phyloP scores from a whole-genome alignment of 2,113 vertebrate genomes.

The Neogobius melanostomus region DNA sequence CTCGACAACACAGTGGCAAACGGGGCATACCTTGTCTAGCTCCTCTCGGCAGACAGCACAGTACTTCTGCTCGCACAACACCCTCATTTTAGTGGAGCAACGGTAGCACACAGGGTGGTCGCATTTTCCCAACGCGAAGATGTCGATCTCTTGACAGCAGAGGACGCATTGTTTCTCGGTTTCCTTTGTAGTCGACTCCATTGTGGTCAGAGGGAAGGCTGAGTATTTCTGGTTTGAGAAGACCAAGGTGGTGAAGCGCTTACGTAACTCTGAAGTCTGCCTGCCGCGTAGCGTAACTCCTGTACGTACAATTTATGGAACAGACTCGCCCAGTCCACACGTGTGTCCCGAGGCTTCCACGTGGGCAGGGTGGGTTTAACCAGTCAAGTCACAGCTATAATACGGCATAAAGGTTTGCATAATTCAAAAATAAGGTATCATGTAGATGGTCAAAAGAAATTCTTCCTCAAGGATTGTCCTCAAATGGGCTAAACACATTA shows the following conservation, averaged over 20 bases:
- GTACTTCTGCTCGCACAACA: slow-evolving; percentile 94
- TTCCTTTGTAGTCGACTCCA: slow-evolving; percentile 69
- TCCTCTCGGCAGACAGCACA: slow-evolving; percentile 98
- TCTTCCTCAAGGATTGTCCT: too few species aligned
- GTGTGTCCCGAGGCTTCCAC: slow-evolving; percentile 14
- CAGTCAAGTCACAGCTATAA: too few species aligned
- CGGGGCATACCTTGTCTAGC: slow-evolving; percentile 86
- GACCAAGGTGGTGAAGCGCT: slow-evolving; percentile 24
- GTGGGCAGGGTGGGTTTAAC: slow-evolving; percentile 12
- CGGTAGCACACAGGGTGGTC: slow-evolving; percentile 97
- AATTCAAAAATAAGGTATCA: too few species aligned
- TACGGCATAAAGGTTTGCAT: too few species aligned
- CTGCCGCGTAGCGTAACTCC: slow-evolving; percentile 32
- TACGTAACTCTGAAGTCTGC: slow-evolving; percentile 56
- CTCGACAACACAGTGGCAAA: slow-evolving; percentile 28
- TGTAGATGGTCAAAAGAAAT: too few species aligned
- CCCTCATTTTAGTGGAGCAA: slow-evolving; percentile 97
- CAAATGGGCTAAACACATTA: too few species aligned
- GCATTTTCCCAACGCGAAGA: slow-evolving; percentile 91
- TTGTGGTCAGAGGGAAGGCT: slow-evolving; percentile 42
- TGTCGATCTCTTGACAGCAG: slow-evolving; percentile 92
- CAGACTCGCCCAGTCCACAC: neutral
- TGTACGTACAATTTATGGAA: slow-evolving; percentile 6
- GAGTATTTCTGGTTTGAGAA: slow-evolving; percentile 16
- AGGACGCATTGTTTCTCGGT: slow-evolving; percentile 84